Conservation (phyloP, 1,140 invertebrate genomes). For the Ooceraea biroi region DNA sequence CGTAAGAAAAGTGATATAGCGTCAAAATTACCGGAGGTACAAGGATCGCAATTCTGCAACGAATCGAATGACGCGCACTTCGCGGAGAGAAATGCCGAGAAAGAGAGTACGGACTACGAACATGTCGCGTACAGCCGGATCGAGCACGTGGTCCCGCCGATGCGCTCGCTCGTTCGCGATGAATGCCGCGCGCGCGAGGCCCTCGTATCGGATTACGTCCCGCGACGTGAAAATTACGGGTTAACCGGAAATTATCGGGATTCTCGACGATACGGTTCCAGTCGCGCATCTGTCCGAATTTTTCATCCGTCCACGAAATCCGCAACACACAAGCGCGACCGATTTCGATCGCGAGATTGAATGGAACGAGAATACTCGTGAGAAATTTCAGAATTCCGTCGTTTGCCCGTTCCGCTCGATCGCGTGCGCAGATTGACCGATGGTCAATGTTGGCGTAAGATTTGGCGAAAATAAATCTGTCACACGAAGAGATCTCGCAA, state of each 20-base stretch:
- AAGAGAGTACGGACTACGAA: slow-evolving; percentile 18
- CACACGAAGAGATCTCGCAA: no score
- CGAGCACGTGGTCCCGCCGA: slow-evolving; percentile 43
- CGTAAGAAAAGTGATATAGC: no score
- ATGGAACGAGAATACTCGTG: not conserved
- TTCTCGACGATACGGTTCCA: no score
- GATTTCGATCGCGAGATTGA: not conserved
- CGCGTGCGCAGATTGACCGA: no score
- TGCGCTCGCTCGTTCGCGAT: not conserved
- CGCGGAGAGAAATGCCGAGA: not conserved
- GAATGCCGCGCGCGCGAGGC: not conserved
- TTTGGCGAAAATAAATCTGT: no score
- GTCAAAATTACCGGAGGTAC: no score
- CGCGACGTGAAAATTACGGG: not conserved
- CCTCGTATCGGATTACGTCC: slow-evolving; percentile 37
- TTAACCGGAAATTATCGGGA: not conserved
- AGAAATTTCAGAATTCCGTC: not conserved
- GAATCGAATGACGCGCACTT: no score
- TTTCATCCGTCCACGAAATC: not conserved
- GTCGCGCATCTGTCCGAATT: not conserved
- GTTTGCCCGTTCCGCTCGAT: not conserved
- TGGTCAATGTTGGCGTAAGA: no score
- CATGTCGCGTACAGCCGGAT: not conserved
- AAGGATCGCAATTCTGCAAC: no score
- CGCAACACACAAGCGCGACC: no score